Percentiles rank a stretch among this genome's conserved stretches.
These are phyloP conservation scores for Raja brachyura DNA, from an alignment of 2,113 vertebrate species.

Conservation along the genomic window DNA sequence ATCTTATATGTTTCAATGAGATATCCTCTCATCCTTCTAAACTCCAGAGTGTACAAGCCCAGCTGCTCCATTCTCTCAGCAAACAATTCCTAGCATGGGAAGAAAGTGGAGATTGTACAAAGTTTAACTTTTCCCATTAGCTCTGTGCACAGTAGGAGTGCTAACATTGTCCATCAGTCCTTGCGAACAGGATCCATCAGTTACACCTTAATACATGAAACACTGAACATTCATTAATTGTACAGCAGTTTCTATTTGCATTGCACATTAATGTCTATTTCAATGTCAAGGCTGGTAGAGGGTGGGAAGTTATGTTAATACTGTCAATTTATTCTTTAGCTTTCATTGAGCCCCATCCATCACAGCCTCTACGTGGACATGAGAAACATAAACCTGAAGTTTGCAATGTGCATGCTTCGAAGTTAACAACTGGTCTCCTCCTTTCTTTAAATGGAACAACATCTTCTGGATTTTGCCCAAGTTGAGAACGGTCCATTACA, in stretches of 20 bases:
- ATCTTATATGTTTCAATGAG: too few species aligned
- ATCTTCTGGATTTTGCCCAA: not conserved
- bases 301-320: not conserved
- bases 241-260: not conserved
- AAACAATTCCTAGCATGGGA: not conserved
- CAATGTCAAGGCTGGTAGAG: not conserved
- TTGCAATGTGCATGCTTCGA: not conserved
- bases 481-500: not conserved
- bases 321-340: not conserved
- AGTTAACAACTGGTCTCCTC: not conserved
- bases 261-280: not conserved
- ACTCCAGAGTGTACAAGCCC: too few species aligned
- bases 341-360: not conserved
- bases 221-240: not conserved
- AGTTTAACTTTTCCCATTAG: not conserved
- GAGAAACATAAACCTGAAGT: not conserved
- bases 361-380: not conserved
- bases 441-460: not conserved
- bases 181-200: constrained; percentile 1
- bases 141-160: not conserved
- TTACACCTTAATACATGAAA: not conserved
- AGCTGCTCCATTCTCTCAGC: too few species aligned
- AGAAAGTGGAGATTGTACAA: not conserved
- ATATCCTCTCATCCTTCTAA: too few species aligned
- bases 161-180: not conserved